phyloP scores from a whole-genome alignment of 1,140 invertebrate genomes.

The Armadillidium nasatum region DNA sequence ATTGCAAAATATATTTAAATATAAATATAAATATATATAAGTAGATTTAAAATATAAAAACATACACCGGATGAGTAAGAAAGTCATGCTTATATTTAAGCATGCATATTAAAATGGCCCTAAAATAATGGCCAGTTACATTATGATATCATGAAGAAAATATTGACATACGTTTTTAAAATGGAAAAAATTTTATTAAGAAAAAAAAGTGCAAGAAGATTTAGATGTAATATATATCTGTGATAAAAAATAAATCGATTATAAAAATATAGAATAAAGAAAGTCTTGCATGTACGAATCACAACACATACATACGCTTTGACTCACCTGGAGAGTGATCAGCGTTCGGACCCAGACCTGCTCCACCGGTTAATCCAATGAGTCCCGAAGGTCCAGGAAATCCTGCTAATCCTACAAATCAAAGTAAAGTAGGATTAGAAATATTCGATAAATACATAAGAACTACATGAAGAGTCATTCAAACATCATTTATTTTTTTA shows the following conservation, averaged over 20 bases:
- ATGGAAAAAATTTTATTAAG: background rate
- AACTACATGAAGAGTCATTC: no score
- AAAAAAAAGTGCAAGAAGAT: background rate
- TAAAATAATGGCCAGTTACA: background rate
- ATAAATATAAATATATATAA: no score
- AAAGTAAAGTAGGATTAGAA: no score
- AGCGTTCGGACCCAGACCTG: constrained; percentile 33
- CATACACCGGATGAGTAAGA: constrained; percentile 1
- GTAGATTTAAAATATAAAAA: background rate
- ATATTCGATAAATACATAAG: no score
- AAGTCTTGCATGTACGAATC: background rate
- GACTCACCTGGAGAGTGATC: constrained; percentile 42
- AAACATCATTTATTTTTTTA: no score
- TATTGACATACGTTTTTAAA: background rate
- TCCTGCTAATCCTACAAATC: constrained; percentile 33
- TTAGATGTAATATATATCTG: background rate
- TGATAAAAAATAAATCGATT: background rate
- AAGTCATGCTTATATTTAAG: constrained; percentile 3
- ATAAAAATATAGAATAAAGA: constrained; percentile 1
- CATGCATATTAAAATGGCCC: background rate
- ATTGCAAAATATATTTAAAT: background rate
- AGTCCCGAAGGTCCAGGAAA: constrained; percentile 42
- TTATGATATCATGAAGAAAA: background rate
- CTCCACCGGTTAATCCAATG: constrained; percentile 30
- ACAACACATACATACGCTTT: background rate